Conservation (phyloP, 2,888 invertebrate genomes). For the Prosopocoilus inquinatus region DNA sequence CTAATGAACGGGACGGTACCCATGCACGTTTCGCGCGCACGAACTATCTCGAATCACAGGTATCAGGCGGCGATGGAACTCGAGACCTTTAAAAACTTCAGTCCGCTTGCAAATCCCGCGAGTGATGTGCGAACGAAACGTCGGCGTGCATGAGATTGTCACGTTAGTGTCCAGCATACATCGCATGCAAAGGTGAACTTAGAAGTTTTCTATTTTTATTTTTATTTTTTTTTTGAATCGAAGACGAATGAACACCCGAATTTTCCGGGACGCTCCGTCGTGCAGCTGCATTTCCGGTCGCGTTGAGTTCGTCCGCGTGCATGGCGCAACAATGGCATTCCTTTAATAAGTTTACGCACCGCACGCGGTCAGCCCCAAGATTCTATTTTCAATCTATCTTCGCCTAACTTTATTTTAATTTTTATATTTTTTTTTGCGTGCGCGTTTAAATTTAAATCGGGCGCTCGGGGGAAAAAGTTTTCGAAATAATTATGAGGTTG, state of each 20-base stretch:
- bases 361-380: too few species aligned
- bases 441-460: too few species aligned
- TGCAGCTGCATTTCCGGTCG: too few species aligned
- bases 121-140: constrained; percentile 9
- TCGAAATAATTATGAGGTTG: too few species aligned
- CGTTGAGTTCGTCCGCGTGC: too few species aligned
- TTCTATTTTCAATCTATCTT: too few species aligned
- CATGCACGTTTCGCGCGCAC: not conserved
- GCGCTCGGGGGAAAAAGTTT: too few species aligned
- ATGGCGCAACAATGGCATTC: too few species aligned
- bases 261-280: not conserved
- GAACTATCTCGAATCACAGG: not conserved
- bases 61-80: not conserved
- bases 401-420: too few species aligned
- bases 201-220: not conserved
- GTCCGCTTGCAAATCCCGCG: constrained; percentile 7
- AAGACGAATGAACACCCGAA: not conserved
- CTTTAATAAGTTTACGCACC: too few species aligned
- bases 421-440: too few species aligned
- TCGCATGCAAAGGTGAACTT: constrained; percentile 16
- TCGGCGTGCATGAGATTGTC: constrained; percentile 12
- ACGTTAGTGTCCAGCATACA: constrained; percentile 11
- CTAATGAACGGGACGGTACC: too few species aligned
- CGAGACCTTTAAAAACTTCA: not conserved
- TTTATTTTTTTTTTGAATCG: constrained; percentile 1